Conservation (phyloP, 1,140 invertebrate genomes). For the Patella vulgata region DNA sequence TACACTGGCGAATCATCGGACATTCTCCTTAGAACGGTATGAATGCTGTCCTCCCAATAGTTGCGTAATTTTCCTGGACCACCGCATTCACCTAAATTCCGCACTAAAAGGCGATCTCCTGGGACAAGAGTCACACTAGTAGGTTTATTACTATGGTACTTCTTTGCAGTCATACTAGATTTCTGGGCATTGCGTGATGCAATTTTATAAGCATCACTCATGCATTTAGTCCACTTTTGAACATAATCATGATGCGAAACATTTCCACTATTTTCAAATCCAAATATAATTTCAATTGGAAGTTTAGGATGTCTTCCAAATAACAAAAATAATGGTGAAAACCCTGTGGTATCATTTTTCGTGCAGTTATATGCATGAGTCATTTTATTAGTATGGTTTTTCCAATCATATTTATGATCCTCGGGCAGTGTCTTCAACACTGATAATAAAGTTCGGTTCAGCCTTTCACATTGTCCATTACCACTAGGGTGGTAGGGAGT, state of each 20-base stretch:
- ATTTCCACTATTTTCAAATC: neutral
- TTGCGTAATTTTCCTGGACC: slow-evolving; percentile 34
- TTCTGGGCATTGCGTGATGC: slow-evolving; percentile 2
- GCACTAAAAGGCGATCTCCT: slow-evolving; percentile 35
- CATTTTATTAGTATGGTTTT: slow-evolving; percentile 26
- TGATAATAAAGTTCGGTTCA: slow-evolving; percentile 22
- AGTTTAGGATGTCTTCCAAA: slow-evolving; percentile 23
- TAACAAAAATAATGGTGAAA: slow-evolving; percentile 26
- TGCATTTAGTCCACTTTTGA: slow-evolving; percentile 10
- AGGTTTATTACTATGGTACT: slow-evolving; percentile 3
- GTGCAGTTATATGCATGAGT: slow-evolving; percentile 37
- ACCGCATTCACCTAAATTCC: slow-evolving; percentile 29
- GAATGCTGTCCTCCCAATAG: slow-evolving; percentile 26
- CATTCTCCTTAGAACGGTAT: slow-evolving; percentile 16
- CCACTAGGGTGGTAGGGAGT: slow-evolving; percentile 15
- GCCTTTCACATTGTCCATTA: slow-evolving; percentile 23
- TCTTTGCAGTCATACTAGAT: slow-evolving; percentile 1
- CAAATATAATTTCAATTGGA: slow-evolving; percentile 24
- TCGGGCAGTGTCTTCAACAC: slow-evolving; percentile 23
- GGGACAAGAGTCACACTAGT: slow-evolving; percentile 4
- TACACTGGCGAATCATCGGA: slow-evolving; percentile 28
- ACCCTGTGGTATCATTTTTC: slow-evolving; percentile 21
- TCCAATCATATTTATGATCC: slow-evolving; percentile 30
- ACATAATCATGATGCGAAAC: slow-evolving; percentile 3
- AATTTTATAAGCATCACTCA: slow-evolving; percentile 15